Evolutionary conservation across 2,113 vertebrate genomes (phyloP).

Genomic region (human (Homo sapiens)): GRCh38 chr9:117019501-117020000

Average conservation of each 20-base stretch:
- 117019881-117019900: neutral
- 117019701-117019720: neutral
- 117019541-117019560: neutral
- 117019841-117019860: neutral
- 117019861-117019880: fast-evolving
- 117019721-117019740: neutral
- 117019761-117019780: neutral
- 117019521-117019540: neutral
- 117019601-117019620: neutral
- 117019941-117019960: neutral
- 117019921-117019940: neutral
- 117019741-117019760: neutral
- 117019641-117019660: neutral
- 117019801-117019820: neutral
- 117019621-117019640: neutral
- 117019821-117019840: neutral
- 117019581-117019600: neutral
- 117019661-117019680: neutral
- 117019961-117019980: neutral
- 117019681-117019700: neutral
- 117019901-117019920: neutral
- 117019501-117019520: neutral
- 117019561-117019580: neutral
- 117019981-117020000: neutral
- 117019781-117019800: neutral